Evolutionary conservation across 2,113 vertebrate genomes (phyloP).

Genomic region (Thomomys bottae): DNA sequence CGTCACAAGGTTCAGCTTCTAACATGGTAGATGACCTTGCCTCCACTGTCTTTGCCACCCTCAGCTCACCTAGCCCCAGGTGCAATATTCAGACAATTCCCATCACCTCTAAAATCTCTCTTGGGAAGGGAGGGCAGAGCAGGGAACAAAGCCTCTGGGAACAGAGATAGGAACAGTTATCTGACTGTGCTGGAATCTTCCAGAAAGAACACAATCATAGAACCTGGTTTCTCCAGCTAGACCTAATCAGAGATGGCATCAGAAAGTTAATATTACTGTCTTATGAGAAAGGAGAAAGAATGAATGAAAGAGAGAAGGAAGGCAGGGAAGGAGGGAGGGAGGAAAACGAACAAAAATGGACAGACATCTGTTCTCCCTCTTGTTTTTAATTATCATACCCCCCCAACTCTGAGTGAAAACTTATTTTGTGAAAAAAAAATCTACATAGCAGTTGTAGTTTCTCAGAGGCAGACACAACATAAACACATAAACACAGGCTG

Average conservation of each 20-base stretch:
- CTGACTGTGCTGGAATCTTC: background rate
- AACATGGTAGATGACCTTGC: background rate
- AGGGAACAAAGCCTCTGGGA: background rate
- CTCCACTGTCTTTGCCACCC: background rate
- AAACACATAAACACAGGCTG: conserved; percentile 77
- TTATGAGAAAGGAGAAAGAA: background rate
- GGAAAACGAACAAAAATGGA: background rate
- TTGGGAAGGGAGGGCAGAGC: background rate
- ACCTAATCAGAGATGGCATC: background rate
- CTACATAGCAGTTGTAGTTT: conserved; percentile 39
- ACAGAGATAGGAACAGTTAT: background rate
- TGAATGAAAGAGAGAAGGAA: background rate
- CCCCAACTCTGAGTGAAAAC: conserved; percentile 38
- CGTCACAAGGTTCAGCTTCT: background rate
- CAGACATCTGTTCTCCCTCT: background rate
- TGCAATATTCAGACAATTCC: background rate
- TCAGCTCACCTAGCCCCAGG: background rate
- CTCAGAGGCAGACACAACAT: conserved; percentile 62
- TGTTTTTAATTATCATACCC: conserved; percentile 41
- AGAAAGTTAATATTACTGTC: background rate
- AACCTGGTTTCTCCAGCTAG: background rate
- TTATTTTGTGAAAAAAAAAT: conserved; percentile 62
- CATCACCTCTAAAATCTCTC: background rate
- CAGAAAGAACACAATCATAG: background rate
- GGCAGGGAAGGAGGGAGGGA: background rate